Evolutionary conservation across 2,113 vertebrate species (phyloP).

Genomic region (Forbesichthys agassizii): DNA sequence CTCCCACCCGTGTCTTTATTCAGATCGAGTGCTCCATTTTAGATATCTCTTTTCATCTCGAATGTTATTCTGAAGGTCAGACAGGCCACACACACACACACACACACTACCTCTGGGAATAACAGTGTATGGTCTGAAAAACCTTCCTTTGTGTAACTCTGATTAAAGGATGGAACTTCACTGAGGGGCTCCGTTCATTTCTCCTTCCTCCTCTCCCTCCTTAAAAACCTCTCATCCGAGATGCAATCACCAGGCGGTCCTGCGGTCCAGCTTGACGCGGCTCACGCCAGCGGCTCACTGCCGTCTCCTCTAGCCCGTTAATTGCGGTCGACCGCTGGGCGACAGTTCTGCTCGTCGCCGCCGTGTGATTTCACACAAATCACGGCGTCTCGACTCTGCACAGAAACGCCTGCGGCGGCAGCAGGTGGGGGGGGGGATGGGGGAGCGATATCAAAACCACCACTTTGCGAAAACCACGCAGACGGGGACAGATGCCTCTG

Average conservation of each 20-base stretch:
- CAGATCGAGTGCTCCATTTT: conserved; percentile 27
- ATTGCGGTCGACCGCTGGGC: conserved; percentile 33
- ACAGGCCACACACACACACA: neutral
- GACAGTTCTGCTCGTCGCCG: conserved; percentile 6
- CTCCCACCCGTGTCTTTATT: conserved; percentile 29
- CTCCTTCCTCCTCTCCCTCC: neutral
- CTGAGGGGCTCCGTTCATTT: conserved; percentile 1
- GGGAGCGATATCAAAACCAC: conserved; percentile 36
- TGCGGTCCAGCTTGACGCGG: conserved; percentile 16
- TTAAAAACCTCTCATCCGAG: neutral
- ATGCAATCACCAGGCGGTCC: conserved; percentile 22
- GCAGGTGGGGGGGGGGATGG: neutral
- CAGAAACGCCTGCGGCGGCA: conserved; percentile 32
- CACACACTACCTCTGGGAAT: conserved; percentile 27
- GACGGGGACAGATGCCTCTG: conserved; percentile 49
- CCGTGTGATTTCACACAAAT: conserved; percentile 27
- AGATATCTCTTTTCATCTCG: conserved; percentile 33
- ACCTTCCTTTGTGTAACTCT: conserved; percentile 8
- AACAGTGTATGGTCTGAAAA: conserved; percentile 17
- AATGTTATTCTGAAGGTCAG: conserved; percentile 32
- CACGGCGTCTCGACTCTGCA: conserved; percentile 39
- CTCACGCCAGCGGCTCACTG: conserved; percentile 12
- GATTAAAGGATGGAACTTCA: conserved; percentile 29
- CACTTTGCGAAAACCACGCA: conserved; percentile 42
- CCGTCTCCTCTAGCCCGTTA: conserved; percentile 26